Conservation (phyloP, 2,797 vertebrate species). For the Momotus momota region DNA sequence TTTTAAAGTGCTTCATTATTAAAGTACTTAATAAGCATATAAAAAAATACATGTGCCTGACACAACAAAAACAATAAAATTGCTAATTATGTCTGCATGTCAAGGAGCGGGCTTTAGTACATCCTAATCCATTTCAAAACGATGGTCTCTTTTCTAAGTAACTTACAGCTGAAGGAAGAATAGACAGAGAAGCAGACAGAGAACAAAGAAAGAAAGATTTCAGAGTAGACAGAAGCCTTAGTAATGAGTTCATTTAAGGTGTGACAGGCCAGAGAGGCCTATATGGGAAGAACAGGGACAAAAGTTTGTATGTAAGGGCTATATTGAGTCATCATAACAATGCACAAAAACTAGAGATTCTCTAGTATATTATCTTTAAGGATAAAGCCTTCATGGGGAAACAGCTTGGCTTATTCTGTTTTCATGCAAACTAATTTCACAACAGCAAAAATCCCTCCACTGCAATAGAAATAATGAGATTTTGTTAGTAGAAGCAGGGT, state of each 20-base stretch:
- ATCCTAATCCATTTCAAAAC: neutral
- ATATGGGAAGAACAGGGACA: neutral
- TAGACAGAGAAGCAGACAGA: neutral
- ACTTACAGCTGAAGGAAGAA: neutral
- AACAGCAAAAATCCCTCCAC: neutral
- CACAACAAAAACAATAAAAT: neutral
- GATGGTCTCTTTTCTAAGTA: neutral
- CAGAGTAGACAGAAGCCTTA: neutral
- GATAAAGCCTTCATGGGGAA: neutral
- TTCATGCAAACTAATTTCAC: neutral
- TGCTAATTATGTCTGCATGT: neutral
- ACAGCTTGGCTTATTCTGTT: neutral
- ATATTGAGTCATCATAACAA: neutral
- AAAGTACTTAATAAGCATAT: neutral
- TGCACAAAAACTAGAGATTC: neutral
- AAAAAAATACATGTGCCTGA: neutral
- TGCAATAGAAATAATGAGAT: neutral
- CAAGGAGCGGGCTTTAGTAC: neutral
- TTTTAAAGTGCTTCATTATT: neutral
- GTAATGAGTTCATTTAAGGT: neutral
- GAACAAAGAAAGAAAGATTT: neutral
- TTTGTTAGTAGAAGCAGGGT: neutral
- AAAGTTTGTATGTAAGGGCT: neutral
- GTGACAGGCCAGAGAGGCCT: neutral
- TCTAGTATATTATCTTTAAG: neutral